Percentiles rank a stretch among this genome's conserved stretches.
These are phyloP conservation scores for Istiophorus platypterus DNA, from an alignment of 2,113 vertebrate genomes.

Conservation along the genomic window DNA sequence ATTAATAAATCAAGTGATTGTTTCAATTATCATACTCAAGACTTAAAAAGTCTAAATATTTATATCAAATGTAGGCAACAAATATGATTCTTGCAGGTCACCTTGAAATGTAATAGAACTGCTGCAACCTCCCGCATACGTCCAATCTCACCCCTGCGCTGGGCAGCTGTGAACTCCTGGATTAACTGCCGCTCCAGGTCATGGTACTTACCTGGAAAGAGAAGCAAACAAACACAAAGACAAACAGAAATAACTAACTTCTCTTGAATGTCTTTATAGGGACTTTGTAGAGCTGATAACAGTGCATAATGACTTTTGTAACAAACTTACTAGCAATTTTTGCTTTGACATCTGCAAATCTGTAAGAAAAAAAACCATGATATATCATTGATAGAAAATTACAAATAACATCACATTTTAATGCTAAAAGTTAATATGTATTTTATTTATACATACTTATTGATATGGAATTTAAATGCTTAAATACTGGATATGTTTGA, in stretches of 20 bases:
- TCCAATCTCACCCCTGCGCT: conserved; percentile 94
- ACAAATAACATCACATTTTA: background rate
- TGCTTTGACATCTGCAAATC: conserved; percentile 99
- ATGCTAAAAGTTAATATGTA: background rate
- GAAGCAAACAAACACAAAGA: conserved; percentile 13
- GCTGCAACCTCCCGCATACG: conserved; percentile 98
- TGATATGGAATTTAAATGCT: conserved; percentile 12
- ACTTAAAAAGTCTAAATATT: background rate
- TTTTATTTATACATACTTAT: conserved; percentile 1
- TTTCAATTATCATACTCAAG: background rate
- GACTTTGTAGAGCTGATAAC: background rate
- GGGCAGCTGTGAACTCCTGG: conserved; percentile 97
- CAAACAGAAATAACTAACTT: conserved; percentile 7
- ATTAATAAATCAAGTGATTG: background rate
- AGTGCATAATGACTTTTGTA: background rate
- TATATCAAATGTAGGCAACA: conserved; percentile 1
- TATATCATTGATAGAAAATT: conserved; percentile 20
- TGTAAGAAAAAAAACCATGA: conserved; percentile 79
- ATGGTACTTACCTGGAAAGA: conserved; percentile 95
- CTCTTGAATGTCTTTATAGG: background rate
- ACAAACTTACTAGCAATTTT: conserved; percentile 98
- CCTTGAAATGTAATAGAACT: conserved; percentile 99
- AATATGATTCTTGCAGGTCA: conserved; percentile 72
- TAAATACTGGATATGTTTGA: conserved; percentile 4
- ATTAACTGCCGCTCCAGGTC: conserved; percentile 98